Base-by-base conservation (phyloP, 2,797 vertebrate genomes). In the Sebastes minor region DNA sequence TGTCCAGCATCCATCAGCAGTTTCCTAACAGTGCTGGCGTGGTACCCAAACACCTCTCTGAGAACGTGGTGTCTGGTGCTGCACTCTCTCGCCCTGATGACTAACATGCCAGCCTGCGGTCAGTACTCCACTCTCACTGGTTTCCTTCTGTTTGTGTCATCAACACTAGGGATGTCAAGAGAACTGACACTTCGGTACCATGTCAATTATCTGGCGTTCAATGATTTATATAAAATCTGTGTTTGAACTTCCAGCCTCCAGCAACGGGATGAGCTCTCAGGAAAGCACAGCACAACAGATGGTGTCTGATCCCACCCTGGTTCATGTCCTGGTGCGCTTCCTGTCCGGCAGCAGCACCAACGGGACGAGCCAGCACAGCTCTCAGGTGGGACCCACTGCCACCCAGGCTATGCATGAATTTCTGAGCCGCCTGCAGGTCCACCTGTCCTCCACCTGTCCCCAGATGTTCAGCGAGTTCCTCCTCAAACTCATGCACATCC, bases 381-480 rank as follows among this genome's bases (percentile, higher is more conserved):
- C 98, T 56, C 98, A 99, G 96, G 99, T 99, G 92, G 99, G 99
- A 62, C 99, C 99, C 88, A 99, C 99, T 10, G 98, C 98, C 35
- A 99, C 98, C 0, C 99, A 99, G 96, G 99, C 99, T 92, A 98
- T 99, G 98, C 98, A 99, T 63, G 98, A 99, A 92, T 99, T 99
- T 91, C 93, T 99, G 87, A 98, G 97, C 85, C 96, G 99, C 20
- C 95, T 99, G 80, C 99, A 99, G 95, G 98, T 99, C 63, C 99
- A 99, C 89, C 96, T 99, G 83, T 99, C 98, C 83, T 97, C 98
- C 91, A 96, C 97, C 63, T 98, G 97, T 90, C 98, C 99, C 38
- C 98, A 99, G 91, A 98, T 99, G 96, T 99, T 99, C 93, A 99
- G 98, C 94, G 98, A 99, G 96, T 99, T 99, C 94, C 96, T 99